phyloP scores from a whole-genome alignment of 2,113 vertebrate species.

The Archilochus colubris region DNA sequence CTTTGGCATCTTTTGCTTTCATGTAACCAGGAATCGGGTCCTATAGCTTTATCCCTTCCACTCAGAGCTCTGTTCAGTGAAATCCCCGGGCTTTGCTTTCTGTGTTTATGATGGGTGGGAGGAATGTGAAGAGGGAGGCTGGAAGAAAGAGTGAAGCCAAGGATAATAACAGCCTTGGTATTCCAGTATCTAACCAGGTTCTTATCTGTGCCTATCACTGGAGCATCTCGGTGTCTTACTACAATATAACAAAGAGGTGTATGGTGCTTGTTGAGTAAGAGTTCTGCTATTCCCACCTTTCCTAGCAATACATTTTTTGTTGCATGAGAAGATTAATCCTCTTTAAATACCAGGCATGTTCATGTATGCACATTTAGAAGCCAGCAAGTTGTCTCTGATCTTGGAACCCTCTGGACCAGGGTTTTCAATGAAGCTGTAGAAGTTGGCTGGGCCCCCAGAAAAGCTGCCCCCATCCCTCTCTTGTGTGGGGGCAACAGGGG shows the following conservation, averaged over 20 bases:
- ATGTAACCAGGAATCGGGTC: not conserved
- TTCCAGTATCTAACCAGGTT: not conserved
- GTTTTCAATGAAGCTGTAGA: not conserved
- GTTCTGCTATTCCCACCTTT: rapidly evolving
- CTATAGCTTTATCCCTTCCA: slow-evolving; percentile 6
- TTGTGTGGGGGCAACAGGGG: rapidly evolving
- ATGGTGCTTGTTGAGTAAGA: rapidly evolving
- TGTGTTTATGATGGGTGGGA: not conserved
- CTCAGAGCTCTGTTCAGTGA: not conserved
- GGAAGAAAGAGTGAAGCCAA: not conserved
- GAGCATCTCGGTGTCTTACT: rapidly evolving
- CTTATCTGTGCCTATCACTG: not conserved
- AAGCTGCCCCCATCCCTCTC: not conserved
- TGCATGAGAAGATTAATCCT: not conserved
- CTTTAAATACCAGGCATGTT: rapidly evolving
- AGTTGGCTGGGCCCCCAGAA: not conserved
- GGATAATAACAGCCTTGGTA: not conserved
- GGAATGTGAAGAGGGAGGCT: not conserved
- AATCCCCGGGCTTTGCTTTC: slow-evolving; percentile 35
- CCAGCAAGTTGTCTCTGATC: rapidly evolving
- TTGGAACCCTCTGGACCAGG: not conserved
- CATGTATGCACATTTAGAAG: rapidly evolving
- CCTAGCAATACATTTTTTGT: rapidly evolving
- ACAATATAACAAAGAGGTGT: not conserved
- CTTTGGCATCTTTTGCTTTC: slow-evolving; percentile 60